Evolutionary conservation across 2,888 invertebrate genomes (phyloP), one percentile per base, ranked within the genome.

Genomic region (Sphaeridia pumilis): DNA sequence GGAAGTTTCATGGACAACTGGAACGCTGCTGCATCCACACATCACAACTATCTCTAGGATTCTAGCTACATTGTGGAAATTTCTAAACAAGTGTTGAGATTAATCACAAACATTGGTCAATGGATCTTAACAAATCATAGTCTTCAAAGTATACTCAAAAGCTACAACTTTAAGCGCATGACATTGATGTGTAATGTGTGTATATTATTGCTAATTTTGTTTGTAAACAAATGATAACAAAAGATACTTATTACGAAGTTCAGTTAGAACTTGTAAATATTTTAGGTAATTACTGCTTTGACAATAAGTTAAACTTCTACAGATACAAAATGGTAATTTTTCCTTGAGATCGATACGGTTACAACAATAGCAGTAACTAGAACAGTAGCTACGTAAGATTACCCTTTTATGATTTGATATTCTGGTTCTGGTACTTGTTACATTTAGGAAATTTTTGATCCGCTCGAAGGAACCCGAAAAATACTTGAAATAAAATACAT

Each of bases 1-100:
- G 56, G 56, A 38, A 54, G 56, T 20, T 59, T 59, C 41, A 56
- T 58, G 1, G 60, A 60, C 17, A 60, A 58, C 35, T 60, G 60
- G 60, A 52, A 46, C 36, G 20, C 49, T 14, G 42, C 27, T 24
- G 12, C 38, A 17, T 17, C 25, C 27, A 42, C 24, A 28, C 52
- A 52, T 52, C 47, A 47, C 17, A 46, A 46, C 26, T 52, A 46
- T 21, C 35, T 52, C 12, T 52, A 24, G 46, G 31, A 10, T 31
- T 10, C 31, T 31, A 10, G 14, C 31, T 10, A 14, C 14, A 31
- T 10, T 31, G 31, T 10, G 10, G 14, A 31, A 10, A 14, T 31
- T 7, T 14, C 31, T 31, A 31, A 31, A 14, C 14, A 31, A 31
- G 31, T 31, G 7, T 14, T 31, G 31, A 31, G 31, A 31, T 10